Base-by-base conservation (phyloP, 2,888 invertebrate species). In the Drosophila picticornis region DNA sequence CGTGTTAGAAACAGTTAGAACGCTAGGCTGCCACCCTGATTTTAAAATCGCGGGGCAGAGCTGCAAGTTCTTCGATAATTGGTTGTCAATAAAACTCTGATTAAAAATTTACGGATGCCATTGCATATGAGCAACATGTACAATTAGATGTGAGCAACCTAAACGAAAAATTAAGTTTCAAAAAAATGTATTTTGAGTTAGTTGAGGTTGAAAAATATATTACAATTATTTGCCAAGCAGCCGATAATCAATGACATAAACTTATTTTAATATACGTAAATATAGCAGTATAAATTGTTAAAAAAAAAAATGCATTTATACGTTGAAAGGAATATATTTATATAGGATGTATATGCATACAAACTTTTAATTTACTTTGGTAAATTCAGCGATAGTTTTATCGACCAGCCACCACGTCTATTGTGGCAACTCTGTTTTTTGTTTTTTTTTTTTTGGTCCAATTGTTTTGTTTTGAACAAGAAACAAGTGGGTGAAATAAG, bases 1-100 rank as follows among this genome's bases (percentile, higher is more conserved):
- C 16, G 27, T 38, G 10, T 46, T 1, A 65, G 25, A 76, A 70
- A 79, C 79, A 79, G 79, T 79, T 81, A 79, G 32, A 66, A 46
- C 50, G 10, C 60, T 53, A 58, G n/a, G 81, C 66, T 79, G 79
- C 79, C 79, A 79, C 72, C 58, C 38, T 43, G 13, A 32, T 61
- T 68, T 77, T 72, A 11, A 80, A 78, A 80, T 59, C 27, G 66
- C 72, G 77, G 77, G 81, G 60, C 36, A 53, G 81, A 36, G 65
- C 50, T 81, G 81, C 81, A 77, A 80, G 52, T 29, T 43, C 48
- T 52, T 53, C 52, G 64, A 63, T 72, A 34, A 19, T 16, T 51
- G 32, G 56, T 59, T 27, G 1, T 22, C 40, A 51, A 58, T 53
- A 51, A 58, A 38, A 32, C 22, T 34, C 11, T 13, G 7, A 22